phyloP scores from a whole-genome alignment of 1,140 invertebrate species.

The Drosophila sechellia region DNA sequence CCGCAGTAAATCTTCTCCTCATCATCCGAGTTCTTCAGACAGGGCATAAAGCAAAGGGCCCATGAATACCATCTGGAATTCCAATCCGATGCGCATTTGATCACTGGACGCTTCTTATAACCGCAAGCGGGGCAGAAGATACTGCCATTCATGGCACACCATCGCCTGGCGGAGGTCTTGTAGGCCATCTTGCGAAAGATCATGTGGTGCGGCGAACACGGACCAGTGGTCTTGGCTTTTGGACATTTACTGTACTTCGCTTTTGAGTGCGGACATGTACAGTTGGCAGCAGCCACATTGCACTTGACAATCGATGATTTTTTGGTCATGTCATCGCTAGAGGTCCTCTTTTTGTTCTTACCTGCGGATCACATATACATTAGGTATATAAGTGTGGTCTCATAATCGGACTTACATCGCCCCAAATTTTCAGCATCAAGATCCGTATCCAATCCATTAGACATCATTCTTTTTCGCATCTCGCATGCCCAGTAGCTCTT shows the following conservation, averaged over 20 bases:
- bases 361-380: conserved; percentile 6
- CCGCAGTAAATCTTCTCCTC: conserved; percentile 81
- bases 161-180: conserved; percentile 66
- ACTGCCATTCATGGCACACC: conserved; percentile 60
- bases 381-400: too few species aligned
- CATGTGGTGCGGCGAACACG: background rate
- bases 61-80: conserved; percentile 68
- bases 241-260: background rate
- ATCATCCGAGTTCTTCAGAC: conserved; percentile 63
- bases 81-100: conserved; percentile 55
- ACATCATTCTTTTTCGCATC: too few species aligned
- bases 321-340: background rate
- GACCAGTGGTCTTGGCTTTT: background rate
- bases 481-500: too few species aligned
- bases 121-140: conserved; percentile 73
- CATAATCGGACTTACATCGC: too few species aligned
- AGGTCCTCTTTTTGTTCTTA: conserved; percentile 13
- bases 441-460: too few species aligned
- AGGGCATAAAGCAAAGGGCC: conserved; percentile 84
- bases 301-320: too few species aligned
- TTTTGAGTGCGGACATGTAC: background rate
- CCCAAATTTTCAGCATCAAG: too few species aligned
- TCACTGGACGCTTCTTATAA: conserved; percentile 46
- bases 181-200: conserved; percentile 38
- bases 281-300: background rate